These are phyloP conservation scores for Trachelus tabidus DNA, from an alignment of 2,888 invertebrate species.

Conservation along the genomic window DNA sequence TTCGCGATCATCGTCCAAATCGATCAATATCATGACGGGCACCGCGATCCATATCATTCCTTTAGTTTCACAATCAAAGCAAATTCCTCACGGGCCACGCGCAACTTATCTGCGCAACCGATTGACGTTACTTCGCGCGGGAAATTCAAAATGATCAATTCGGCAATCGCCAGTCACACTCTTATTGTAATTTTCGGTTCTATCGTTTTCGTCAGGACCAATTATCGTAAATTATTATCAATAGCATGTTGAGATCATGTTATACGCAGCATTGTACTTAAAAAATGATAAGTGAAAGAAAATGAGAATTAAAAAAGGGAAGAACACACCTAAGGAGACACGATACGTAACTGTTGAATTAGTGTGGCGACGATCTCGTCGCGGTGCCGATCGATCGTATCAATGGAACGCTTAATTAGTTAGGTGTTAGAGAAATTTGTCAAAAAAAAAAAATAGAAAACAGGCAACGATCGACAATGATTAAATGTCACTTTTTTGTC, in stretches of 20 bases:
- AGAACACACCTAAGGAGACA: conserved; percentile 25
- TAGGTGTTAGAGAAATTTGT: neutral
- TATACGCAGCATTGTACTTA: conserved; percentile 53
- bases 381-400: neutral
- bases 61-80: neutral
- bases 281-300: conserved; percentile 21
- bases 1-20: neutral
- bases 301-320: conserved; percentile 17
- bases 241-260: conserved; percentile 44
- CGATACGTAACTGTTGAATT: conserved; percentile 8
- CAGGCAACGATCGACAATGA: neutral
- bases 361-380: neutral
- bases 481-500: neutral
- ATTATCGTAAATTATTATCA: conserved; percentile 49
- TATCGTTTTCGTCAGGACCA: conserved; percentile 54
- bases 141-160: neutral
- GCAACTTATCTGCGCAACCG: neutral
- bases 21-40: neutral
- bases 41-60: neutral
- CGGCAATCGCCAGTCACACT: neutral
- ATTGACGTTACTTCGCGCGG: neutral
- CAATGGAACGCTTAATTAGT: neutral
- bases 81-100: neutral
- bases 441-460: neutral
- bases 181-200: conserved; percentile 26